Percentiles rank a stretch among this genome's conserved stretches.
phyloP scores from a whole-genome alignment of 2,797 vertebrate species.

The Sebastes goodei region DNA sequence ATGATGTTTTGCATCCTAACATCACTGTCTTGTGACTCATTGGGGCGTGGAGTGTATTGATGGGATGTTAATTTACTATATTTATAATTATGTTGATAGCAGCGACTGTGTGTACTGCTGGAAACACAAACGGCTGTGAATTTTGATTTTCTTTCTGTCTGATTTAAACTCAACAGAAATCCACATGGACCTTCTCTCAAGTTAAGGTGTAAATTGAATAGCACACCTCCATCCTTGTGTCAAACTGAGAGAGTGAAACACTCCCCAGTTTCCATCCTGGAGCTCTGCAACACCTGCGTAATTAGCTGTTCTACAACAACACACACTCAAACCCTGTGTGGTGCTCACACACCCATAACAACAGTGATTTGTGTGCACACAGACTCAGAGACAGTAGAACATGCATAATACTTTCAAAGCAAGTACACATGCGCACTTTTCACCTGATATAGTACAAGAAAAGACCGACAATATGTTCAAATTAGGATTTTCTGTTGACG shows the following conservation, averaged over 20 bases:
- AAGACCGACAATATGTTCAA: background rate
- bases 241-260: conserved; percentile 44
- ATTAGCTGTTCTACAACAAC: conserved; percentile 44
- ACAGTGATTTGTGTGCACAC: background rate
- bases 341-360: background rate
- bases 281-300: conserved; percentile 42
- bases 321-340: background rate
- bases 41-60: background rate
- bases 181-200: background rate
- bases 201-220: conserved; percentile 52
- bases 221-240: conserved; percentile 8
- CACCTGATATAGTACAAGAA: background rate
- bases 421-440: background rate
- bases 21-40: conserved; percentile 7
- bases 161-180: background rate
- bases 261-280: conserved; percentile 20
- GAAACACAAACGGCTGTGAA: background rate
- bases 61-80: conserved; percentile 12
- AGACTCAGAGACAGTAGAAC: background rate
- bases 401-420: background rate
- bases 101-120: background rate
- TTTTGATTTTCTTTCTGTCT: background rate
- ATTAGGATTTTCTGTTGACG: conserved; percentile 32
- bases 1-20: conserved; percentile 25
- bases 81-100: conserved; percentile 11